Evolutionary conservation across 2,888 invertebrate genomes (phyloP).

Genomic region (Megalurothrips usitatus): DNA sequence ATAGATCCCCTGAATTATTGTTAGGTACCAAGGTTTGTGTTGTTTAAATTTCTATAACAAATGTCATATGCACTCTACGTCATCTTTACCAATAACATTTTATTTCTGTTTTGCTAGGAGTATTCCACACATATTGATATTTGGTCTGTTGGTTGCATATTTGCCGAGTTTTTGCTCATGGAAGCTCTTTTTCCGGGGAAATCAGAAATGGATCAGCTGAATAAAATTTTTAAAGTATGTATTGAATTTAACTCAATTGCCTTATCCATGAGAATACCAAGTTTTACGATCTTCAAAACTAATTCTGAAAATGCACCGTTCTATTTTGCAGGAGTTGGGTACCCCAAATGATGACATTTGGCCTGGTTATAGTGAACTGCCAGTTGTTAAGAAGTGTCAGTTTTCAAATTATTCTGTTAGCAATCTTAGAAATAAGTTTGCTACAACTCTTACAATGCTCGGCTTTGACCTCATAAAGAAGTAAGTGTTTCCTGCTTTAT

Average conservation of each 20-base stretch:
- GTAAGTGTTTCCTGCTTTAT: not conserved
- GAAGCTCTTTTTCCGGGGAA: constrained; percentile 95
- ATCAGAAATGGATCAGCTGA: constrained; percentile 92
- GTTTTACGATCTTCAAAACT: not conserved
- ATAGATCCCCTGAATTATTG: constrained; percentile 91
- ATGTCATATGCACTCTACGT: not conserved
- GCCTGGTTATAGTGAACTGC: constrained; percentile 89
- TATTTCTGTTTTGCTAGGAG: constrained; percentile 48
- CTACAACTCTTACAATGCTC: not conserved
- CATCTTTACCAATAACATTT: not conserved
- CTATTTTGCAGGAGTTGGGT: constrained; percentile 56
- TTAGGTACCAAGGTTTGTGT: constrained; percentile 66
- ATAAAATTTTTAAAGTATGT: constrained; percentile 81
- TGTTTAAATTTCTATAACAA: too few species aligned
- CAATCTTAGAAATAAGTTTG: not conserved
- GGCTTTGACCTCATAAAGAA: not conserved
- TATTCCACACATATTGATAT: constrained; percentile 96
- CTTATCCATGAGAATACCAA: not conserved
- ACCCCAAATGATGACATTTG: constrained; percentile 94
- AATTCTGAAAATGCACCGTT: not conserved
- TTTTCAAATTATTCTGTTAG: not conserved
- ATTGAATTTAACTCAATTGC: too few species aligned
- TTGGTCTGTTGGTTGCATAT: constrained; percentile 94
- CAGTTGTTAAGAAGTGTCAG: constrained; percentile 57
- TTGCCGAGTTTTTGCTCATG: constrained; percentile 92